These are phyloP conservation scores for Sesia apiformis DNA, from an alignment of 2,888 invertebrate genomes.

Conservation along the genomic window DNA sequence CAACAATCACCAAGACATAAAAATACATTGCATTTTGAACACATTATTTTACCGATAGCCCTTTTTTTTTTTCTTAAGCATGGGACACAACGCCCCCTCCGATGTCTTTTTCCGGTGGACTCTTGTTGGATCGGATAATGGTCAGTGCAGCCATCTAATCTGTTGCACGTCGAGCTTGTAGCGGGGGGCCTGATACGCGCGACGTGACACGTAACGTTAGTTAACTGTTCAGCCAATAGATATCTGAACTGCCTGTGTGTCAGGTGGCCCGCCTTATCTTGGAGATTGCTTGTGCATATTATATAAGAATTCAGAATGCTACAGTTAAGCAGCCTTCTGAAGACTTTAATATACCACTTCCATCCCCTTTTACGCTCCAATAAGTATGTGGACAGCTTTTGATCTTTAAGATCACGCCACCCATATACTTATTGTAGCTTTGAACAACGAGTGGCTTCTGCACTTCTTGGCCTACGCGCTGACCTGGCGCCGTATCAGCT, in stretches of 20 bases:
- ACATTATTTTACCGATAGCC: constrained; percentile 1
- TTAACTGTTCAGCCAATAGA: constrained; percentile 1
- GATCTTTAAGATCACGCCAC: constrained; percentile 16
- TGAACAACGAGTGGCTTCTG: constrained; percentile 3
- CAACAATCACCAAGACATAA: constrained; percentile 5
- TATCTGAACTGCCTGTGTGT: constrained; percentile 1
- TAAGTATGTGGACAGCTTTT: constrained; percentile 13
- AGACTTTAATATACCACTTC: constrained; percentile 14
- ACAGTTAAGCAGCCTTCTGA: constrained; percentile 10
- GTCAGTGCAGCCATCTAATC: neutral
- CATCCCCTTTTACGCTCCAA: constrained; percentile 13
- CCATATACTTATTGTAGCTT: constrained; percentile 17
- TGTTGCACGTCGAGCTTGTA: neutral
- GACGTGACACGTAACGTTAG: neutral
- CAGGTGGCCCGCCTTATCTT: neutral
- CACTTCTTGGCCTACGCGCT: neutral
- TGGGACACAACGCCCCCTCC: constrained; percentile 5
- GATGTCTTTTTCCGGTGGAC: constrained; percentile 1
- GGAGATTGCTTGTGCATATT: neutral
- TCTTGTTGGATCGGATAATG: too few relatives aligned
- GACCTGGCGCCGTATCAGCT: neutral
- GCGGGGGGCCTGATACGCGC: neutral
- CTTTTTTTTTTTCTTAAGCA: constrained; percentile 2
- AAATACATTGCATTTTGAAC: constrained; percentile 4
- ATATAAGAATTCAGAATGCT: constrained; percentile 8